These are phyloP conservation scores for Spodoptera littoralis DNA, from an alignment of 2,888 invertebrate species.

Conservation along the genomic window DNA sequence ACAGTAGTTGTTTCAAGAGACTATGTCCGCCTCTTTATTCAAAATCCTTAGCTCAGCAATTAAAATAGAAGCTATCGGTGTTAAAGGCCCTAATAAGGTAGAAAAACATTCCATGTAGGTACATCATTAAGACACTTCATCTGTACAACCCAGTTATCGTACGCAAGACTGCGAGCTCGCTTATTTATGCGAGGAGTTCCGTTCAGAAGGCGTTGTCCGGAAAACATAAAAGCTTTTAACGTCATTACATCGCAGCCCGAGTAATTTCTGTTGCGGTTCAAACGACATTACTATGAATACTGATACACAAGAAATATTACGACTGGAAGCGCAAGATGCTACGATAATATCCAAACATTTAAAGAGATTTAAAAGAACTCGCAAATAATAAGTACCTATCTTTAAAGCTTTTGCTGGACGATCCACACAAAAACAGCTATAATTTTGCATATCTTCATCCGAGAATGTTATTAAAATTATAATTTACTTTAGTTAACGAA, in stretches of 20 bases:
- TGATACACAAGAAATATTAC: constrained; percentile 65
- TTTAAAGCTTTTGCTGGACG: constrained; percentile 6
- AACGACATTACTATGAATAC: constrained; percentile 74
- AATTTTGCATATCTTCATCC: constrained; percentile 7
- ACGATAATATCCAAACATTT: constrained; percentile 47
- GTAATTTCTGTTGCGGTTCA: constrained; percentile 70
- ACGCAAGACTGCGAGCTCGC: constrained; percentile 45
- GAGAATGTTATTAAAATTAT: constrained; percentile 4
- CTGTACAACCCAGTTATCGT: constrained; percentile 45
- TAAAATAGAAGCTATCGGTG: no score
- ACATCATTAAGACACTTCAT: constrained; percentile 43
- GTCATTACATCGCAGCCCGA: constrained; percentile 65
- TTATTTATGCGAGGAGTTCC: constrained; percentile 63
- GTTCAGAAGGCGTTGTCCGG: constrained; percentile 71
- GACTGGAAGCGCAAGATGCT: constrained; percentile 47
- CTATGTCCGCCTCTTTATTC: no score
- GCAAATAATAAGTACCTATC: not conserved
- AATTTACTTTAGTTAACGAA: constrained; percentile 14
- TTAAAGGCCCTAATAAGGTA: not conserved
- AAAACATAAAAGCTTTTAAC: constrained; percentile 82
- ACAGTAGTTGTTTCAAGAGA: no score
- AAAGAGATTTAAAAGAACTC: constrained; percentile 37
- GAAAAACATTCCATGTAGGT: constrained; percentile 23
- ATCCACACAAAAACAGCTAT: constrained; percentile 10
- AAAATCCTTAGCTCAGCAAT: no score